These are phyloP conservation scores for Merops nubicus DNA, from an alignment of 2,113 vertebrate species.

Conservation along the genomic window DNA sequence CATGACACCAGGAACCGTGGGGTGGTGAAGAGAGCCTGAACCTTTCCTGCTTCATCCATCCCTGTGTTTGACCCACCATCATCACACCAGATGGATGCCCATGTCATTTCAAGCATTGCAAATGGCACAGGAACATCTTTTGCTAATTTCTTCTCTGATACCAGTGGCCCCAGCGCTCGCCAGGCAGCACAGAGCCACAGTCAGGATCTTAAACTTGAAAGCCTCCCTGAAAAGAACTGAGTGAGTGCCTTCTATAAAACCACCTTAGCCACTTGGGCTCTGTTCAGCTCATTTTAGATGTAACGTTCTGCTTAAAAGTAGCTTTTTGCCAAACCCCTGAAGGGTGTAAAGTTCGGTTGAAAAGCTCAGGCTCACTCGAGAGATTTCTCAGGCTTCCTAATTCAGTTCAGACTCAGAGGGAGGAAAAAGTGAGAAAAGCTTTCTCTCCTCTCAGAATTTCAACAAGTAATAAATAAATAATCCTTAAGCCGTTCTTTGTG, in stretches of 20 bases:
- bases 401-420: not conserved
- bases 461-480: conserved; percentile 59
- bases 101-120: not conserved
- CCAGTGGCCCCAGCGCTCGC: not conserved
- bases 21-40: not conserved
- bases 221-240: not conserved
- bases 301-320: conserved; percentile 7
- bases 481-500: not conserved
- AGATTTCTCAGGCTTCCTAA: conserved; percentile 5
- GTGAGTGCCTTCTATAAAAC: not conserved
- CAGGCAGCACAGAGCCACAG: not conserved
- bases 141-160: not conserved
- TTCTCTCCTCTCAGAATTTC: conserved; percentile 1
- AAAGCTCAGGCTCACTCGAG: conserved; percentile 17
- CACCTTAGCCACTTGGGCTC: not conserved
- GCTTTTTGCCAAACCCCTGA: conserved; percentile 26
- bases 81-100: not conserved
- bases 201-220: conserved; percentile 3
- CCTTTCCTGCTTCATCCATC: not conserved
- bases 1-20: not conserved
- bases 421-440: not conserved
- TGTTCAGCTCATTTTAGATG: conserved; percentile 34
- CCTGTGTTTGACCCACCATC: not conserved
- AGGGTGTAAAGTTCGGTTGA: conserved; percentile 5
- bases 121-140: not conserved